A percentile compares a stretch with the other conserved stretches of the same genome.
These are phyloP conservation scores for Stratiolaelaps scimitus DNA, from an alignment of 1,140 invertebrate species.

Conservation along the genomic window DNA sequence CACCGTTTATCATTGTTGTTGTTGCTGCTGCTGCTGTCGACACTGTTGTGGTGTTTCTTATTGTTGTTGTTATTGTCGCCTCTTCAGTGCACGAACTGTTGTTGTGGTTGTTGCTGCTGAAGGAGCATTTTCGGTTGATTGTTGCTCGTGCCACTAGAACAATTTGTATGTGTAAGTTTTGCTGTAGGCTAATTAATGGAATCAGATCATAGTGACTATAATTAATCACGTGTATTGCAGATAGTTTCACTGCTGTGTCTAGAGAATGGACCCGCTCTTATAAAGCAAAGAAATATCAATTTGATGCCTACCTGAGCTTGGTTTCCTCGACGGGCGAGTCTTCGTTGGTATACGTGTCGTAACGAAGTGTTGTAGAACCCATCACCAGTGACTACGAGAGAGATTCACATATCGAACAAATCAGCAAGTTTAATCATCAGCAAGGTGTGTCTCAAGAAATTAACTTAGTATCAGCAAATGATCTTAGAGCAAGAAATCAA, in stretches of 20 bases:
- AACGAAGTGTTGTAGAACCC: slow-evolving; percentile 34
- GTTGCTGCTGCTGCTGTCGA: too few species aligned
- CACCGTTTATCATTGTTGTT: too few species aligned
- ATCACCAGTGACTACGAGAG: slow-evolving; percentile 33
- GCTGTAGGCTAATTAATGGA: neutral
- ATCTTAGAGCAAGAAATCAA: too few species aligned
- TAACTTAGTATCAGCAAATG: too few species aligned
- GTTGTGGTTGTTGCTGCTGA: too few species aligned
- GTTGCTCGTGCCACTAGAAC: neutral
- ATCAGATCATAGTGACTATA: neutral
- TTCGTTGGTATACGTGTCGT: slow-evolving; percentile 38
- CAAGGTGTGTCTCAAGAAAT: too few species aligned
- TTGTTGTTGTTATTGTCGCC: too few species aligned
- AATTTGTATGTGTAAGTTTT: neutral
- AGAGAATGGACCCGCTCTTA: neutral
- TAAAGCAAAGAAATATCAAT: neutral
- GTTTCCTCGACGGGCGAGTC: slow-evolving; percentile 37
- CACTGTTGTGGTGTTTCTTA: too few species aligned
- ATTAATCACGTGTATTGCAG: neutral
- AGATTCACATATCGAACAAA: too few species aligned
- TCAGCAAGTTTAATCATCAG: too few species aligned
- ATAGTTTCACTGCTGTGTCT: neutral
- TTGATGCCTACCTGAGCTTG: slow-evolving; percentile 1
- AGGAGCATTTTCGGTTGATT: neutral
- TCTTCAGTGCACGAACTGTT: too few species aligned